phyloP scores from a whole-genome alignment of 92 coral and sea anemone genomes.

The Chrysogorgia sp. region DNA sequence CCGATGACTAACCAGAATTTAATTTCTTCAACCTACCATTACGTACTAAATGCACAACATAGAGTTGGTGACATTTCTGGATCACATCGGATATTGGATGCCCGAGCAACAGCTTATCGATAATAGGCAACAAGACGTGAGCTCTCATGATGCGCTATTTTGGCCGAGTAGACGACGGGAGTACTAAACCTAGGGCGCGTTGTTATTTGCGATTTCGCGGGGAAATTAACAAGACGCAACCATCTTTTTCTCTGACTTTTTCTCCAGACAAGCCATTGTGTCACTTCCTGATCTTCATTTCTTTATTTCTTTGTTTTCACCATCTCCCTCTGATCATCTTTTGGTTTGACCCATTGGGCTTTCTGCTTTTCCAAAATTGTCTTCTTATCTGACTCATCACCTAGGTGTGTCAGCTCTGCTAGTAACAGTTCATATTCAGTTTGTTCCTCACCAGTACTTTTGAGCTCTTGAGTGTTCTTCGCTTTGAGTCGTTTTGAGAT shows the following conservation, averaged over 20 bases:
- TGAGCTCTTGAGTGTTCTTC: slow-evolving; percentile 29
- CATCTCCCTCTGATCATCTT: slow-evolving; percentile 6
- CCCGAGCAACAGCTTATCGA: too few species aligned
- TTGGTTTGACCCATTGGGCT: slow-evolving; percentile 43
- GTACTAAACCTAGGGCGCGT: too few species aligned
- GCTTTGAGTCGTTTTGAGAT: slow-evolving; percentile 27
- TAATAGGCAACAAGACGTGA: too few species aligned
- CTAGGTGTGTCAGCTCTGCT: slow-evolving; percentile 20
- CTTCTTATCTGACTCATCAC: slow-evolving; percentile 25
- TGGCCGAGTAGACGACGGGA: too few species aligned
- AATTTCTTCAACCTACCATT: too few species aligned
- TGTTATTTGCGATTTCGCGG: too few species aligned
- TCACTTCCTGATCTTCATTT: slow-evolving; percentile 38
- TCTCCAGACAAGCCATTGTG: slow-evolving; percentile 32
- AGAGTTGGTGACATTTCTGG: too few species aligned
- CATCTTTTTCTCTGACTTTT: slow-evolving; percentile 35
- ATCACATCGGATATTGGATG: too few species aligned
- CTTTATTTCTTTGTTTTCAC: slow-evolving; percentile 8
- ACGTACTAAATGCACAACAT: too few species aligned
- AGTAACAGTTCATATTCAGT: slow-evolving; percentile 25
- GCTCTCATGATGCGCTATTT: too few species aligned
- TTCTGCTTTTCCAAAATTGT: slow-evolving; percentile 13
- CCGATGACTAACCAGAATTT: too few species aligned
- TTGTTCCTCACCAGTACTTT: slow-evolving; percentile 24
- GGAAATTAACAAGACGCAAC: too few species aligned